Conservation (phyloP, 1,140 invertebrate genomes). For the Scaptomyza graminum region DNA sequence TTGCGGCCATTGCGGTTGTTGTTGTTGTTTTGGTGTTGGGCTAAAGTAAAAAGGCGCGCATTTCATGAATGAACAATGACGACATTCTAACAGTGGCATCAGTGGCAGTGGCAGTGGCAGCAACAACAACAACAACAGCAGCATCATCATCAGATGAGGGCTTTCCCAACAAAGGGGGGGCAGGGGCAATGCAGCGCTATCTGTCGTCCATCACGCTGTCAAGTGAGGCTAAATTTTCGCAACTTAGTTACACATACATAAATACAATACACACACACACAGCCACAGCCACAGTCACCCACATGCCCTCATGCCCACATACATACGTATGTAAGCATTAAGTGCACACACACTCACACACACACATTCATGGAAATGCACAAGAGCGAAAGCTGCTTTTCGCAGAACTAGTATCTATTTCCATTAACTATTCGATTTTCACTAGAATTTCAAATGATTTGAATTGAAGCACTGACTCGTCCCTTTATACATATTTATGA, state of each 20-base stretch:
- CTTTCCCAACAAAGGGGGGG: background rate
- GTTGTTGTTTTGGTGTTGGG: background rate
- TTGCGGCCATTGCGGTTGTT: background rate
- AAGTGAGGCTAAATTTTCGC: conserved; percentile 67
- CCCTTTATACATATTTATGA: no score
- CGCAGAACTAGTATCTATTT: no score
- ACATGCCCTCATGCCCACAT: no score
- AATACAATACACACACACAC: no score
- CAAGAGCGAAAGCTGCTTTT: no score
- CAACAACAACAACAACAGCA: background rate
- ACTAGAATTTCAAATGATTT: no score
- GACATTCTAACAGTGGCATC: conserved; percentile 78
- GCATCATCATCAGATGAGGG: conserved; percentile 14
- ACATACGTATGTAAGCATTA: no score
- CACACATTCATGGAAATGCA: no score
- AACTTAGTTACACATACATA: background rate
- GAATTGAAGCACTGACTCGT: no score
- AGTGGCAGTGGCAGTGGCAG: conserved; percentile 24
- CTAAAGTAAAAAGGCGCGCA: conserved; percentile 66
- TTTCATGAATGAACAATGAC: conserved; percentile 82
- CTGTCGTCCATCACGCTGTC: conserved; percentile 74
- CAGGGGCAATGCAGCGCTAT: conserved; percentile 46
- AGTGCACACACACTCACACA: no score
- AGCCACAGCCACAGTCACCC: no score
- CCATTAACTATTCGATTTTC: no score